These are phyloP conservation scores for Eidolon helvum DNA, from an alignment of 2,113 vertebrate genomes.

Conservation along the genomic window DNA sequence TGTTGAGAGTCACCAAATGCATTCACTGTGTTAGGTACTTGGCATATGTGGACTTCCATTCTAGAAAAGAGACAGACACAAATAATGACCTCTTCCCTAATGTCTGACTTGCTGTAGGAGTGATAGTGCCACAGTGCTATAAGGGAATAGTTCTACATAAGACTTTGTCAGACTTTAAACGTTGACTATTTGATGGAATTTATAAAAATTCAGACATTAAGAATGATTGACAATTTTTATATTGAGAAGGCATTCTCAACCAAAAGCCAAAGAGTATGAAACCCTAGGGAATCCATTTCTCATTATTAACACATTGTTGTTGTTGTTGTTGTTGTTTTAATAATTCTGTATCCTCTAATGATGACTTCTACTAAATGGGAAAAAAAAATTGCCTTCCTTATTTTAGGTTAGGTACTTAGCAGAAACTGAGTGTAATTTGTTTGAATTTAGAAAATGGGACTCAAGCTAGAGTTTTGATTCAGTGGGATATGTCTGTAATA, in stretches of 20 bases:
- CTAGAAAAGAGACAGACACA: not conserved
- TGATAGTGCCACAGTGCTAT: not conserved
- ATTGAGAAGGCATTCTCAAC: not conserved
- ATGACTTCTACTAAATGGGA: not conserved
- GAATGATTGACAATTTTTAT: not conserved
- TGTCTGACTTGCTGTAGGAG: not conserved
- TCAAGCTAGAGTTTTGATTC: conserved; percentile 4
- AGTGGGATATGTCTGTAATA: not conserved
- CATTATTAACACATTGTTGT: not conserved
- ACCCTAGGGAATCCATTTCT: not conserved
- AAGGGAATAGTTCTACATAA: not conserved
- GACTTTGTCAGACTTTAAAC: not conserved
- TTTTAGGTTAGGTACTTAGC: not conserved
- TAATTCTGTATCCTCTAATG: not conserved
- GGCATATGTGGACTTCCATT: not conserved
- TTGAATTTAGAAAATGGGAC: not conserved
- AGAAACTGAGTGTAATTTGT: conserved; percentile 5
- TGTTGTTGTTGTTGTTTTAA: not conserved
- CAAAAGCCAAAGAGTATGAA: not conserved
- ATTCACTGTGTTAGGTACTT: not conserved
- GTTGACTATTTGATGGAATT: conserved; percentile 19
- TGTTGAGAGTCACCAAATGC: not conserved
- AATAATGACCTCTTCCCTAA: not conserved
- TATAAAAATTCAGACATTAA: not conserved
- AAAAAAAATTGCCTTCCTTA: not conserved